Conservation (phyloP, 2,888 invertebrate species). For the Ophraella communa region DNA sequence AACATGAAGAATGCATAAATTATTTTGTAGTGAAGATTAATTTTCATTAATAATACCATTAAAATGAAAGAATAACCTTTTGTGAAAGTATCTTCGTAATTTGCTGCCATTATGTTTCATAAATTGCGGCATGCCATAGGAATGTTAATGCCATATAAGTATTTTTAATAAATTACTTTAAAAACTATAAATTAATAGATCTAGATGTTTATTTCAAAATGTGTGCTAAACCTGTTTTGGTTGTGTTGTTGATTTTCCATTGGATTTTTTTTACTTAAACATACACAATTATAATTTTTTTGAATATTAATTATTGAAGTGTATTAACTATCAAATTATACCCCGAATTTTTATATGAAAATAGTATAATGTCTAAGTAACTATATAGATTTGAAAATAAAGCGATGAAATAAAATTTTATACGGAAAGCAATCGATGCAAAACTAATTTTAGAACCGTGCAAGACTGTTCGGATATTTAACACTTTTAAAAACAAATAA, state of each 20-base stretch:
- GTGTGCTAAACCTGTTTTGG: background rate
- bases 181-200: slow-evolving; percentile 23
- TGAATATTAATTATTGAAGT: too few species aligned
- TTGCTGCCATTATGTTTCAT: slow-evolving; percentile 17
- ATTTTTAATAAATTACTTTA: slow-evolving; percentile 6
- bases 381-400: too few species aligned
- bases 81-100: slow-evolving; percentile 18
- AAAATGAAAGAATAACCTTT: slow-evolving; percentile 4
- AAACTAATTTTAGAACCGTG: too few species aligned
- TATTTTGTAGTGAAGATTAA: background rate
- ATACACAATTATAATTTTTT: too few species aligned
- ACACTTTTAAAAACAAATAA: too few species aligned
- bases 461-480: too few species aligned
- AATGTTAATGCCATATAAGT: slow-evolving; percentile 17
- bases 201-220: slow-evolving; percentile 19
- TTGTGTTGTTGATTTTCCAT: background rate
- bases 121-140: slow-evolving; percentile 10
- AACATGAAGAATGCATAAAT: background rate
- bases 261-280: too few species aligned
- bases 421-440: too few species aligned
- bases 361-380: too few species aligned
- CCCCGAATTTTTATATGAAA: too few species aligned
- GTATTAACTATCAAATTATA: too few species aligned
- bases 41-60: slow-evolving; percentile 8
- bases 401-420: too few species aligned